Evolutionary conservation across 2,888 invertebrate genomes (phyloP), one percentile per base, ranked within the genome.

Genomic region (Alloplasta piceator): DNA sequence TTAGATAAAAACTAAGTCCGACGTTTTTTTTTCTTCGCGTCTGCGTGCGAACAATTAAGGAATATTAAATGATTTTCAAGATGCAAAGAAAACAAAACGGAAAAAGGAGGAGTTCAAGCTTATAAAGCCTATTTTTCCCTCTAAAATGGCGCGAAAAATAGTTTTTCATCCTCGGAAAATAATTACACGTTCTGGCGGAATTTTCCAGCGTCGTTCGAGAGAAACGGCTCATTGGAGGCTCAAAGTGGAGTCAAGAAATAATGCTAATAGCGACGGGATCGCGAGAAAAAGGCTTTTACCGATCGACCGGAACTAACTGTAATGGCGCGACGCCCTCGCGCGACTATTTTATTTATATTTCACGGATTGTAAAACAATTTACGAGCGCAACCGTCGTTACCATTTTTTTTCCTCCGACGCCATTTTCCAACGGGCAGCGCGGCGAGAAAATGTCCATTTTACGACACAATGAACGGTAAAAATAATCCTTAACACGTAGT

Each of bases 1-100:
- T 70, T 80, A 78, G 60, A 50, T 76, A 78, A 78, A 78, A 83
- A 82, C 78, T 36, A 43, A 43, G 78, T 64, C 58, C 50, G 39
- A 6, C 48, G 46, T 16, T 9, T 14, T 26, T 50, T 12, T 50
- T 5, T 38, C 16, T n/a, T 46, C 76, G 41, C 14, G 61, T 43
- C 39, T 48, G 75, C 10, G 41, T 55, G 55, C 10, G 46, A 4
- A n/a, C 9, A n/a, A n/a, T n/a, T n/a, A n/a, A n/a, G n/a, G n/a
- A n/a, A n/a, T n/a, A n/a, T n/a, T n/a, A n/a, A n/a, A n/a, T n/a
- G n/a, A n/a, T n/a, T n/a, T n/a, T n/a, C n/a, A n/a, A n/a, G n/a
- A n/a, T n/a, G n/a, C n/a, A n/a, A n/a, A n/a, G n/a, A n/a, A n/a
- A n/a, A n/a, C n/a, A n/a, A n/a, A n/a, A n/a, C n/a, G n/a, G n/a